Percentiles rank a stretch among this genome's conserved stretches.
Conservation (phyloP, 2,797 vertebrate species). For the Tragelaphus eurycerus region DNA sequence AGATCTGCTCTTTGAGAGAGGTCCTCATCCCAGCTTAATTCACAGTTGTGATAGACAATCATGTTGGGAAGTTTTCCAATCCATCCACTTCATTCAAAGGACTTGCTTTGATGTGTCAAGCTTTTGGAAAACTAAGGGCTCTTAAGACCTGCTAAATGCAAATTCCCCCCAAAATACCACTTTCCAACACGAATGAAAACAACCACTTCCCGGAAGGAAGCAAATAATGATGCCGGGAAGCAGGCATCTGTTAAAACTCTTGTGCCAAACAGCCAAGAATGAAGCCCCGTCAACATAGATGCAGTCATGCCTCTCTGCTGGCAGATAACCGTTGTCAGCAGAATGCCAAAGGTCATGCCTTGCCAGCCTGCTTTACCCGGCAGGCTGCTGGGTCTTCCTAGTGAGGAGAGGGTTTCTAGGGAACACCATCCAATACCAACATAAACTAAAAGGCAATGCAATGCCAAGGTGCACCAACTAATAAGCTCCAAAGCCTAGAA, state of each 20-base stretch:
- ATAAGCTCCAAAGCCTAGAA: not conserved
- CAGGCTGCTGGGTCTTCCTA: not conserved
- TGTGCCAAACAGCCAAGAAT: not conserved
- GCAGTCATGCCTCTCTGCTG: not conserved
- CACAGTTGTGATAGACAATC: not conserved
- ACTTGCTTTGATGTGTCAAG: not conserved
- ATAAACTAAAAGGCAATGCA: not conserved
- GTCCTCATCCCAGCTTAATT: not conserved
- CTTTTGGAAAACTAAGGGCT: conserved; percentile 4
- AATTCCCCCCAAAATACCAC: not conserved
- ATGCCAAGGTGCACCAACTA: not conserved
- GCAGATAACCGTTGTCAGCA: not conserved
- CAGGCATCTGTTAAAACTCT: not conserved
- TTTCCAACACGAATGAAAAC: not conserved
- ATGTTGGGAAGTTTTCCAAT: not conserved
- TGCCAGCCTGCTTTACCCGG: not conserved
- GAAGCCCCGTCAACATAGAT: not conserved
- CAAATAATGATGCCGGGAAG: not conserved
- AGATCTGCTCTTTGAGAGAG: not conserved
- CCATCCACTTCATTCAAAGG: not conserved
- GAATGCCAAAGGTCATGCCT: not conserved
- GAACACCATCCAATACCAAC: not conserved
- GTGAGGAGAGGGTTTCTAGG: not conserved
- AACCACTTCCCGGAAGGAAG: not conserved
- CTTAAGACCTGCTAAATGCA: not conserved